Evolutionary conservation across 2,888 invertebrate species (phyloP), one percentile per base, ranked within the genome.

Genomic region (Congeria kusceri): DNA sequence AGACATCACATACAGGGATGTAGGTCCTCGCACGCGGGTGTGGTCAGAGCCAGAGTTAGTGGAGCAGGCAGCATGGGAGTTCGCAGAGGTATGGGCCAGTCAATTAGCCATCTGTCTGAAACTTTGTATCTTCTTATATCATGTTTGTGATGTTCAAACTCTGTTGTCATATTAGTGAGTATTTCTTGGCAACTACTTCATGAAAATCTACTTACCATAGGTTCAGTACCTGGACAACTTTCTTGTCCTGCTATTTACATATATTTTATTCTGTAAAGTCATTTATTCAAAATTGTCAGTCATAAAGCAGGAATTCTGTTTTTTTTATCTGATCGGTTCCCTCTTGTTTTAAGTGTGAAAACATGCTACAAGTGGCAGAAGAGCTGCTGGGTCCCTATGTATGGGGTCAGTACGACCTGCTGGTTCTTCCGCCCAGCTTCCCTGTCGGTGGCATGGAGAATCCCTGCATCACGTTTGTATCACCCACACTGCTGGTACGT

Each of bases 391-490:
- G 98, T 0, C 96, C 96, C 0, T 98, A 98, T 93, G 96, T 97
- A 68, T 98, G 98, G 98, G 96, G 96, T 7, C 95, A 96, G 63
- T 99, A 98, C 93, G 98, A 98, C 94, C 89, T 95, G 74, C 94
- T 99, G 47, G 97, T 98, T 49, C 95, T 99, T 91, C 98, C 98
- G 0, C 97, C 98, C 0, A 96, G 96, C 83, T 99, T 98, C 94
- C 98, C 98, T 0, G 98, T 96, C 92, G 98, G 98, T 0, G 98
- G 98, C 25, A 99, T 99, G 98, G 98, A 99, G 94, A 98, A 99
- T 94, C 98, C 98, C 0, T 98, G 98, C 92, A 94, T 99, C 63
- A 98, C 98, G 0, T 99, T 99, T 94, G 96, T 98, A 3, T 98
- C 98, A 0, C 98, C 98, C 3, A 98, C 98, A 0, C 91, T 98